Percentiles rank a stretch among this genome's conserved stretches.
phyloP scores from a whole-genome alignment of 2,888 invertebrate species.

The Mongoloraphidia duomilia region DNA sequence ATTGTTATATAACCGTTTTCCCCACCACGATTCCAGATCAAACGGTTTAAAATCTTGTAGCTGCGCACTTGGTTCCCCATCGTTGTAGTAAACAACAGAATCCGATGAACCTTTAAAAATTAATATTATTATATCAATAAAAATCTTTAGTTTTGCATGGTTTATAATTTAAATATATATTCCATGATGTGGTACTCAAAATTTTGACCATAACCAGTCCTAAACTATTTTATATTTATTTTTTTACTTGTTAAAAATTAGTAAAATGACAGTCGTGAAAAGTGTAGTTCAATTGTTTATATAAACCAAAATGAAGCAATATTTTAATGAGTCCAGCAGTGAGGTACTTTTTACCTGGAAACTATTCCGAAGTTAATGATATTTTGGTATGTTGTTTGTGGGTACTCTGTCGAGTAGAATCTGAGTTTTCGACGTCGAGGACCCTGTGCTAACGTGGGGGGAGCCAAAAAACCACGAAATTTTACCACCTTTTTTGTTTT shows the following conservation, averaged over 20 bases:
- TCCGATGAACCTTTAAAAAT: slow-evolving; percentile 26
- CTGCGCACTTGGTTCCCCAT: slow-evolving; percentile 51
- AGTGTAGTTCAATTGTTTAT: no score
- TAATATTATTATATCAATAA: slow-evolving; percentile 22
- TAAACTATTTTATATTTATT: background rate
- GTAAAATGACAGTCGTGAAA: background rate
- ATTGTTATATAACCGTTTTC: slow-evolving; percentile 69
- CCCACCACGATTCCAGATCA: slow-evolving; percentile 86
- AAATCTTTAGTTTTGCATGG: background rate
- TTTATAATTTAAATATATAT: background rate
- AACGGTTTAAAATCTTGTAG: slow-evolving; percentile 76
- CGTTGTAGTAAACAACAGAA: slow-evolving; percentile 48
- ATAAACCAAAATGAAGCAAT: no score
- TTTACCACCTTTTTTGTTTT: no score
- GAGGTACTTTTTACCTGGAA: no score
- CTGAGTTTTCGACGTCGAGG: no score
- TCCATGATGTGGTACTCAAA: background rate
- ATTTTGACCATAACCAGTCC: background rate
- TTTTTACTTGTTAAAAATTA: background rate
- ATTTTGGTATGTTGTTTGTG: no score
- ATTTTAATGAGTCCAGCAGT: no score
- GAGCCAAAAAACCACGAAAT: no score
- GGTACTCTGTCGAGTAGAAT: no score
- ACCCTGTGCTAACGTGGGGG: no score
- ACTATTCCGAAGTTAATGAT: no score